Percentiles rank a stretch among this genome's conserved stretches.
These are phyloP conservation scores for Athalia rosae DNA, from an alignment of 2,888 invertebrate species.

Conservation along the genomic window DNA sequence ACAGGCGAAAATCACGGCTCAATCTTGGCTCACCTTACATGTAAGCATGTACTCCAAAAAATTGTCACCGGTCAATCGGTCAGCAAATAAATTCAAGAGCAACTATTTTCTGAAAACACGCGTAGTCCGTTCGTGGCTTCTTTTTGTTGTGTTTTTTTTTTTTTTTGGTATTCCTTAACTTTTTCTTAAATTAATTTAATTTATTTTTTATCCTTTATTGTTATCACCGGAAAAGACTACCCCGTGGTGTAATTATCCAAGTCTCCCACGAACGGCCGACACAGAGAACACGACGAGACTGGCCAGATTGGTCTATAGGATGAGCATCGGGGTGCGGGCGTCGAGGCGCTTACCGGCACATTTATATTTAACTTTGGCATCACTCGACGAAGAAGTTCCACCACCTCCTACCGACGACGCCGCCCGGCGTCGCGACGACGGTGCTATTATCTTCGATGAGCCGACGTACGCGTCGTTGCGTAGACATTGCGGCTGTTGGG, in stretches of 20 bases:
- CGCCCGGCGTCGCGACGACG: constrained; percentile 42
- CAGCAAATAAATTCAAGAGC: constrained; percentile 21
- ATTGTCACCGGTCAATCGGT: constrained; percentile 12
- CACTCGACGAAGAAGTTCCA: constrained; percentile 65
- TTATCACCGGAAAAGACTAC: constrained; percentile 10
- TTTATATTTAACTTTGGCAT: constrained; percentile 74
- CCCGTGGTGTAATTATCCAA: constrained; percentile 47
- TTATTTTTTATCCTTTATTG: not conserved
- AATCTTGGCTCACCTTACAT: constrained; percentile 32
- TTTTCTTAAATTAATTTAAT: not conserved
- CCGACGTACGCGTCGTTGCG: constrained; percentile 35
- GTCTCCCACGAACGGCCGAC: constrained; percentile 60
- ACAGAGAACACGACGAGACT: constrained; percentile 71
- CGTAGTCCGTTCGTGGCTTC: constrained; percentile 21
- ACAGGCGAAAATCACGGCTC: constrained; percentile 15
- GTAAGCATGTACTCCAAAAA: constrained; percentile 42
- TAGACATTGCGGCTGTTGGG: constrained; percentile 49
- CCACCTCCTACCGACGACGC: constrained; percentile 46
- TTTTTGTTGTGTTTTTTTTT: not conserved
- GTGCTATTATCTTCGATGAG: constrained; percentile 56
- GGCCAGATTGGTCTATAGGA: constrained; percentile 68
- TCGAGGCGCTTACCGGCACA: constrained; percentile 65
- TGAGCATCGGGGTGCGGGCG: constrained; percentile 63
- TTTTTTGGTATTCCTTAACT: not conserved
- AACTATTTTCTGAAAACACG: constrained; percentile 31